Evolutionary conservation across 2,113 vertebrate genomes (phyloP).

Genomic region (Amblyopsis rosae): DNA sequence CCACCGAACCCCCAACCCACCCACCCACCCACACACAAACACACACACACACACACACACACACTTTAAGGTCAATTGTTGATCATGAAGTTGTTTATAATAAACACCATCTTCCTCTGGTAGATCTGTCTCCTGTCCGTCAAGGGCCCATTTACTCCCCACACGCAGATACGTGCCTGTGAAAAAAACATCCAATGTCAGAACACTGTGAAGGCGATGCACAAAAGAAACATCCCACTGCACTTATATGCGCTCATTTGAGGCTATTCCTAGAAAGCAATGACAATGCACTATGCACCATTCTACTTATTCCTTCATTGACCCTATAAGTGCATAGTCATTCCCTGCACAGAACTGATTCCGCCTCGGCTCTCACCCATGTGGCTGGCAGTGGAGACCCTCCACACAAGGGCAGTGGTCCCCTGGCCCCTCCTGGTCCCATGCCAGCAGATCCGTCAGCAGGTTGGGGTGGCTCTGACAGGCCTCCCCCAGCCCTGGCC

Average conservation of each 20-base stretch:
- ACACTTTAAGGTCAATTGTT: no score
- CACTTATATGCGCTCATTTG: no score
- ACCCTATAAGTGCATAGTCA: no score
- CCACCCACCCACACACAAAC: no score
- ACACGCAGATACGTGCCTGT: constrained; percentile 66
- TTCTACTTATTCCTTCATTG: no score
- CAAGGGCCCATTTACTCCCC: constrained; percentile 19
- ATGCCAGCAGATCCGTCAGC: constrained; percentile 87
- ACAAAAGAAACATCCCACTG: not conserved
- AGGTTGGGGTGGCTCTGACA: constrained; percentile 83
- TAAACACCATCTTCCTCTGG: constrained; percentile 1
- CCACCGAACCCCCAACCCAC: no score
- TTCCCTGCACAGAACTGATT: not conserved
- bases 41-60: no score
- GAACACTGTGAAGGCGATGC: not conserved
- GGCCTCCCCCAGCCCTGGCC: constrained; percentile 78
- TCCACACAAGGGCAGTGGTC: constrained; percentile 86
- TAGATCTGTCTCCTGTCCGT: not conserved
- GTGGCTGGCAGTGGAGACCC: constrained; percentile 82
- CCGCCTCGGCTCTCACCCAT: constrained; percentile 73
- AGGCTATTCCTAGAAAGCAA: no score
- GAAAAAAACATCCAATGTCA: not conserved
- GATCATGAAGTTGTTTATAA: not conserved
- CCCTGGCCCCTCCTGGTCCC: constrained; percentile 86
- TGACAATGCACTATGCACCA: no score